A percentile compares a stretch with the other conserved stretches of the same genome.
Evolutionary conservation across 2,888 invertebrate genomes (phyloP).

Genomic region (Dicranocentrus wangi): DNA sequence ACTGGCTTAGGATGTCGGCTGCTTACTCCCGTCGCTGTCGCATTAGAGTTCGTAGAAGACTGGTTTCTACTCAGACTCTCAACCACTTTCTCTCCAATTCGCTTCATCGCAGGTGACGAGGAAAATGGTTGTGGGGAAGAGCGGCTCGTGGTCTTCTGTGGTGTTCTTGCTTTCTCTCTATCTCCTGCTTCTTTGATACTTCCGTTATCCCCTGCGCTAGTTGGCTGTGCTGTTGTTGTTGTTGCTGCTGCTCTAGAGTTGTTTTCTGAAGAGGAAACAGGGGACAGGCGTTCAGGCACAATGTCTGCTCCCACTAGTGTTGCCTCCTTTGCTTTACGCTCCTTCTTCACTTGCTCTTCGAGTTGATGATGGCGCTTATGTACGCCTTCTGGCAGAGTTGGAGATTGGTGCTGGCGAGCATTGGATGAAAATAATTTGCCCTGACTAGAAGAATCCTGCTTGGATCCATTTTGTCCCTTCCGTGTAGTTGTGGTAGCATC

Average conservation of each 20-base stretch:
- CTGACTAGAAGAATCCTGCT: not conserved
- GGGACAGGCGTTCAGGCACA: slow-evolving; percentile 28
- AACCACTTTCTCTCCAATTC: slow-evolving; percentile 7
- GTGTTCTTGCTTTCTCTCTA: slow-evolving; percentile 15
- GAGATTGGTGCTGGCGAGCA: slow-evolving; percentile 7
- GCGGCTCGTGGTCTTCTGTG: slow-evolving; percentile 25
- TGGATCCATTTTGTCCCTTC: slow-evolving; percentile 20
- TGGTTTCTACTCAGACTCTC: too few relatives aligned
- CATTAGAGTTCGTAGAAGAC: slow-evolving; percentile 5
- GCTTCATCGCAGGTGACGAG: not conserved
- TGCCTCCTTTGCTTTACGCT: slow-evolving; percentile 19
- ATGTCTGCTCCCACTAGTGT: slow-evolving; percentile 43
- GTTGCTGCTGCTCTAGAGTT: not conserved
- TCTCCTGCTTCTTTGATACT: slow-evolving; percentile 9
- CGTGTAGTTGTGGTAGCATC: not conserved
- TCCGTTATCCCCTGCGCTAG: slow-evolving; percentile 8
- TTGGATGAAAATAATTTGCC: not conserved
- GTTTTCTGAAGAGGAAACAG: slow-evolving; percentile 26
- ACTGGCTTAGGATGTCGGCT: not conserved
- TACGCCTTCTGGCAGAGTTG: slow-evolving; percentile 22
- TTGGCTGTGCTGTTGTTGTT: slow-evolving; percentile 13
- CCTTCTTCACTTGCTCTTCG: slow-evolving; percentile 30
- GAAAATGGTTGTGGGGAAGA: not conserved
- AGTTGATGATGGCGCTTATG: slow-evolving; percentile 50
- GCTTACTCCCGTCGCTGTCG: not conserved